phyloP scores from a whole-genome alignment of 23 tunicate species.

The Trididemnum miniatum region DNA sequence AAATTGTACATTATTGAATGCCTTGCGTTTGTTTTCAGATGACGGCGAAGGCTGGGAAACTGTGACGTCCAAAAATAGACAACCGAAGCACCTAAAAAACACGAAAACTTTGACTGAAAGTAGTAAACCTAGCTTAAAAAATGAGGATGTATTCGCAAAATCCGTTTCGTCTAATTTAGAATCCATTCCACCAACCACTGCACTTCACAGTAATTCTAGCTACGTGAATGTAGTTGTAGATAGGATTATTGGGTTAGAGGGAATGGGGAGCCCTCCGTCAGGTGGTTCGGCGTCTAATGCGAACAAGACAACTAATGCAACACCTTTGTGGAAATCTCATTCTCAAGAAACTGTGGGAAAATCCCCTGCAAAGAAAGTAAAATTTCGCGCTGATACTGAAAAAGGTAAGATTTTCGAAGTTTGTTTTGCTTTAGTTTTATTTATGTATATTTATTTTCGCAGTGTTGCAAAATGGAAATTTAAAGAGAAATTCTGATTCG shows the following conservation, averaged over 20 bases:
- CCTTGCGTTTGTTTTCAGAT: slow-evolving; percentile 21
- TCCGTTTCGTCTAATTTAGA: not conserved
- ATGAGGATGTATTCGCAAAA: not conserved
- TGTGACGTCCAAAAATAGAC: slow-evolving; percentile 49
- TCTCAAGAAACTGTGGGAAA: not conserved
- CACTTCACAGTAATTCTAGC: not conserved
- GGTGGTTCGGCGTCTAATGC: not conserved
- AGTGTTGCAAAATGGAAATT: too few relatives aligned
- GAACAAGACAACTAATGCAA: not conserved
- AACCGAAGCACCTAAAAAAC: slow-evolving; percentile 13
- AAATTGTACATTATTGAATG: too few relatives aligned
- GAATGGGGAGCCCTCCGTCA: slow-evolving; percentile 19
- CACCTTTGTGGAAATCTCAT: not conserved
- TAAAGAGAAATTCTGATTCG: too few relatives aligned
- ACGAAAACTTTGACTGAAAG: not conserved
- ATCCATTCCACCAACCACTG: not conserved
- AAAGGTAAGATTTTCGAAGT: not conserved
- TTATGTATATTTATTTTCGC: too few relatives aligned
- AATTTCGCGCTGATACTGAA: not conserved
- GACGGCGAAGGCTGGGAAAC: slow-evolving; percentile 92
- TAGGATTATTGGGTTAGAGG: slow-evolving; percentile 44
- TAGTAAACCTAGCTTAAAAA: not conserved
- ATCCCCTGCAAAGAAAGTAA: not conserved
- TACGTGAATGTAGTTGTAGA: slow-evolving; percentile 55
- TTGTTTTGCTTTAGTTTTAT: too few relatives aligned